These are phyloP conservation scores for Xyrauchen texanus DNA, from an alignment of 2,113 vertebrate species.

Conservation along the genomic window DNA sequence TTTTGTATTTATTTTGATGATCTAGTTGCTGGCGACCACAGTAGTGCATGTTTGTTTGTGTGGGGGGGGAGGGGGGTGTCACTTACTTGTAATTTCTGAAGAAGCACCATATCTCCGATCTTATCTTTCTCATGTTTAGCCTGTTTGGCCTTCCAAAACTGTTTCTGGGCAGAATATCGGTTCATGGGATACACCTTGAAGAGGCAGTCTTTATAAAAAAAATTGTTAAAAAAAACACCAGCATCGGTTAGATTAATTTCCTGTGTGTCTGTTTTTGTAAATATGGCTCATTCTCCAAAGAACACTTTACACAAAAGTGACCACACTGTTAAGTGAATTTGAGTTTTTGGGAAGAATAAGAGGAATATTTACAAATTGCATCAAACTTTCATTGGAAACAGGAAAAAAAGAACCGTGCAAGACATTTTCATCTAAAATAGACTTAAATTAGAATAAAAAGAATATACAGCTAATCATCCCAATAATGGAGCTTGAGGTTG, in stretches of 20 bases:
- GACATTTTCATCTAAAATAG: background rate
- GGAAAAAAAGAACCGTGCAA: background rate
- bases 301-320: too few relatives aligned
- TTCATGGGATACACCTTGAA: constrained; percentile 98
- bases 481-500: background rate
- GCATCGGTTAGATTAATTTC: too few relatives aligned
- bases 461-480: too few relatives aligned
- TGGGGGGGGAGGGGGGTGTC: too few relatives aligned
- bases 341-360: background rate
- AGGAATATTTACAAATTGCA: background rate
- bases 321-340: too few relatives aligned
- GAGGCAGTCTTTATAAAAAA: constrained; percentile 83
- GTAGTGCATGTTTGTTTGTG: too few relatives aligned
- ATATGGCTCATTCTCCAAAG: background rate
- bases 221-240: too few relatives aligned
- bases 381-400: background rate
- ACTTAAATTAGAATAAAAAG: too few relatives aligned
- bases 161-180: constrained; percentile 97
- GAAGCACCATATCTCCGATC: constrained; percentile 87
- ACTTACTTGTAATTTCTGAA: constrained; percentile 93
- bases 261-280: background rate
- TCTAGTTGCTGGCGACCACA: too few relatives aligned
- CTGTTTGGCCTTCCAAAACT: constrained; percentile 98
- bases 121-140: constrained; percentile 98
- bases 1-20: too few relatives aligned